Base-by-base conservation (phyloP, 2,113 vertebrate species). In the Petrocephalus zakoni region DNA sequence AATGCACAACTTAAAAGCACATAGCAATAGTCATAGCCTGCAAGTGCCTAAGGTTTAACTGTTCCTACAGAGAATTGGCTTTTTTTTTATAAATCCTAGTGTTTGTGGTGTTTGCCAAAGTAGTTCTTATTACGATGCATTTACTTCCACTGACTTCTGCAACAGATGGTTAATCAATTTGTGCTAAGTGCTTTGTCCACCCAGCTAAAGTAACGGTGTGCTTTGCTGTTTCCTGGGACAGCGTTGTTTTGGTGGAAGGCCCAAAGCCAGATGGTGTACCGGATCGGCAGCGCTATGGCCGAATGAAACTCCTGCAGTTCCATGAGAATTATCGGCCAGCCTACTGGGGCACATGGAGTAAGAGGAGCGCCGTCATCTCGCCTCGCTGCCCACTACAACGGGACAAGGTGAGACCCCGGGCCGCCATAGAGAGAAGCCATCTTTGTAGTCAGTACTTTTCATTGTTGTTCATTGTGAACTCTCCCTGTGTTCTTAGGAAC, bases 321-420 rank as follows among this genome's bases (percentile, higher is more conserved):
- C 96, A 93, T 6, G 97, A 96, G 91, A 99, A 99, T 53, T 96
- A 99, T 91, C 97, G 98, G 11, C 98, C 98, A 19, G 98, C 98
- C 0, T 99, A 99, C 94, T 99, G 98, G 98, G 98, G 98, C 17
- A 99, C 98, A 0, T 99, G 98, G 97, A 97, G 97, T 87, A 99
- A 96, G 93, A 97, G 88, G 53, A 97, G 96, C 4, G 5, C 55
- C 0, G 7, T 92, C 37, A 96, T 99, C 90, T 95, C 90, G 0
- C 93, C 98, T 0, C 95, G 97, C 53, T 96, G 94, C n/a, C 98
- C 98, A 0, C 94, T 98, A 90, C 92, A 92, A 49, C 96, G 94
- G 90, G 98, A 99, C 93, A 96, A 90, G 94, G 98, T 99, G 90
- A 94, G 95, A 22, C 64, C 87, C 10, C 21, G 2, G 1, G 75